These are phyloP conservation scores for Bostrychus sinensis DNA, from an alignment of 2,113 vertebrate genomes.

Conservation along the genomic window DNA sequence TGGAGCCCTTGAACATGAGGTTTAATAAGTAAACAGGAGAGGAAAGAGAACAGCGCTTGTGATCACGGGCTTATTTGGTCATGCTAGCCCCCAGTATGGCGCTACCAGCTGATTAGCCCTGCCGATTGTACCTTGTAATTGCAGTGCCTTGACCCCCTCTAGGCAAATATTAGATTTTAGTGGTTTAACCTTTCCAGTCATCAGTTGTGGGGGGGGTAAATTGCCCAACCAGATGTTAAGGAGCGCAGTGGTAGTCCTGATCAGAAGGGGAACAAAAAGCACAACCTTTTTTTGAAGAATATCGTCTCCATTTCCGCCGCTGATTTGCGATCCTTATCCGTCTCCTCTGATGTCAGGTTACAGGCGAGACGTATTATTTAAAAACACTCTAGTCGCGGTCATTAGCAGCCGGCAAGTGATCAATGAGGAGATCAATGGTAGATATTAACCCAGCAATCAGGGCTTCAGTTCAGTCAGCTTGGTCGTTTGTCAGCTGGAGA, in stretches of 20 bases:
- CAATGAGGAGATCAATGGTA: constrained; percentile 65
- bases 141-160: constrained; percentile 79
- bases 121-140: constrained; percentile 83
- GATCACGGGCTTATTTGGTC: constrained; percentile 71
- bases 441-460: constrained; percentile 68
- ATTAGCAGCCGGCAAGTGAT: constrained; percentile 55
- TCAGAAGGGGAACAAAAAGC: constrained; percentile 57
- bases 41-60: constrained; percentile 65
- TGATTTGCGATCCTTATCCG: constrained; percentile 66
- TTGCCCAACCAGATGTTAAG: constrained; percentile 79
- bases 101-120: constrained; percentile 80
- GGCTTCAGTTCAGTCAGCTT: constrained; percentile 34
- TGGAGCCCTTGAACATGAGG: constrained; percentile 76
- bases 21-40: constrained; percentile 83
- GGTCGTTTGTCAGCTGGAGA: constrained; percentile 49
- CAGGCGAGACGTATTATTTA: constrained; percentile 58
- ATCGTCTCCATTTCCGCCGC: constrained; percentile 62
- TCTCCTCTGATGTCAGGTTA: constrained; percentile 51
- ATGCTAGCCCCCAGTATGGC: constrained; percentile 55
- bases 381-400: constrained; percentile 61
- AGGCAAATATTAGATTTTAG: constrained; percentile 84
- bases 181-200: constrained; percentile 83
- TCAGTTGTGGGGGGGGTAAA: constrained; percentile 66
- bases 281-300: constrained; percentile 62
- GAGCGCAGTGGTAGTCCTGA: constrained; percentile 75